Conservation (phyloP, 2,113 vertebrate genomes). For the Macquaria ambigua region DNA sequence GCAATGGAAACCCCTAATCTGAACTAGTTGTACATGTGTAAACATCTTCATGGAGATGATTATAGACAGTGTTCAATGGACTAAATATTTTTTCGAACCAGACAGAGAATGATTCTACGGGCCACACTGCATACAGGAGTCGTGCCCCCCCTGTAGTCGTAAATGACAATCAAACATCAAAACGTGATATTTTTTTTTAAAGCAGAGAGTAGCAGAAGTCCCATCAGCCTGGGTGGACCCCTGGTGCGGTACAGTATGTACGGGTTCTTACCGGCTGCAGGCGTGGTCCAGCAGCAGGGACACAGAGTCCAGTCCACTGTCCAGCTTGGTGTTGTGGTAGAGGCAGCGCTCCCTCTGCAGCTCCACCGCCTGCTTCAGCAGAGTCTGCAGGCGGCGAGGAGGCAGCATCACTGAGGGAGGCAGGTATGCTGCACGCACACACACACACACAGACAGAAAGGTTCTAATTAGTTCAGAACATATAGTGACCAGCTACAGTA, state of each 20-base stretch:
- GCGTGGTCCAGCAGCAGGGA: constrained; percentile 96
- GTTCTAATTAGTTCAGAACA: neutral
- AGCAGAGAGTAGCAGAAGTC: no score
- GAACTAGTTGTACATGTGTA: neutral
- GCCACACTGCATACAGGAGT: neutral
- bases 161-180: neutral
- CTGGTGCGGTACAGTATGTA: neutral
- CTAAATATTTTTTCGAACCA: neutral
- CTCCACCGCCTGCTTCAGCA: constrained; percentile 95
- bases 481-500: neutral
- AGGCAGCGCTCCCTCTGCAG: constrained; percentile 97
- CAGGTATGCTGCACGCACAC: constrained; percentile 88
- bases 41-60: neutral
- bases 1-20: neutral
- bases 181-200: no score
- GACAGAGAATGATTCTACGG: neutral
- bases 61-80: neutral
- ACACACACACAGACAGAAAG: neutral
- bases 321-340: constrained; percentile 97
- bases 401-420: constrained; percentile 98
- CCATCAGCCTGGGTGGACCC: neutral
- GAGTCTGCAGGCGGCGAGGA: constrained; percentile 93
- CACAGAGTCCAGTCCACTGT: constrained; percentile 92
- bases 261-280: constrained; percentile 91
- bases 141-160: neutral